These are phyloP conservation scores for Heteractis magnifica DNA, from an alignment of 92 coral and sea anemone genomes.

Conservation along the genomic window DNA sequence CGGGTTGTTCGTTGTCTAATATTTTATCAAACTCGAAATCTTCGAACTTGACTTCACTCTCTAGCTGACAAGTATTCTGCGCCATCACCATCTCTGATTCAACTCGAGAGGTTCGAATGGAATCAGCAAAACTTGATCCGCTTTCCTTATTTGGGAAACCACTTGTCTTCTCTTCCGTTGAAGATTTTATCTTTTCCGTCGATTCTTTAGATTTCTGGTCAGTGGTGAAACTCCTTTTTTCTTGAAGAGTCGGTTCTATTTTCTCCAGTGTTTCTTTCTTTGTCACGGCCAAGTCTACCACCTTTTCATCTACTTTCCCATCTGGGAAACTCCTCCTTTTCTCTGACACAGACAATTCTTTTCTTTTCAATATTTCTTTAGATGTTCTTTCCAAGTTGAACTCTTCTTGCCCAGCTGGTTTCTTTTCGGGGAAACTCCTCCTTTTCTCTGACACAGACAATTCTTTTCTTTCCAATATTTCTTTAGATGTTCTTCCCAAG, in stretches of 20 bases:
- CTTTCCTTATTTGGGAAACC: not conserved
- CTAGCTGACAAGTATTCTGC: not conserved
- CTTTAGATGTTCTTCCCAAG: not conserved
- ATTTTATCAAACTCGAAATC: conserved; percentile 4
- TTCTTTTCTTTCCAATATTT: not conserved
- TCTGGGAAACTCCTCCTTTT: conserved; percentile 4
- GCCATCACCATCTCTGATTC: not conserved
- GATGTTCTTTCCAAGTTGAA: not conserved
- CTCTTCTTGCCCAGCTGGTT: not conserved
- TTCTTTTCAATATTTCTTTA: conserved; percentile 4
- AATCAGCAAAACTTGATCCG: not conserved
- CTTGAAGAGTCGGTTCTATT: not conserved
- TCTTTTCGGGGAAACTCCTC: not conserved
- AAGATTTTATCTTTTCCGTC: not conserved
- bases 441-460: not conserved
- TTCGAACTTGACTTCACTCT: conserved; percentile 1
- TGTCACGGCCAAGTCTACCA: not conserved
- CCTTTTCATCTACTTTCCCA: conserved; percentile 8
- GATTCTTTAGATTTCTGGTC: conserved; percentile 2
- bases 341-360: not conserved
- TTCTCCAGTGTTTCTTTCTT: conserved; percentile 11
- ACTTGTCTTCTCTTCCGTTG: not conserved
- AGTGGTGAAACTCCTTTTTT: not conserved
- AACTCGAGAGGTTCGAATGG: not conserved
- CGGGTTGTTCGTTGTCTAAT: not conserved